Evolutionary conservation across 2,888 invertebrate species (phyloP).

Genomic region (Pseudococcus longispinus): DNA sequence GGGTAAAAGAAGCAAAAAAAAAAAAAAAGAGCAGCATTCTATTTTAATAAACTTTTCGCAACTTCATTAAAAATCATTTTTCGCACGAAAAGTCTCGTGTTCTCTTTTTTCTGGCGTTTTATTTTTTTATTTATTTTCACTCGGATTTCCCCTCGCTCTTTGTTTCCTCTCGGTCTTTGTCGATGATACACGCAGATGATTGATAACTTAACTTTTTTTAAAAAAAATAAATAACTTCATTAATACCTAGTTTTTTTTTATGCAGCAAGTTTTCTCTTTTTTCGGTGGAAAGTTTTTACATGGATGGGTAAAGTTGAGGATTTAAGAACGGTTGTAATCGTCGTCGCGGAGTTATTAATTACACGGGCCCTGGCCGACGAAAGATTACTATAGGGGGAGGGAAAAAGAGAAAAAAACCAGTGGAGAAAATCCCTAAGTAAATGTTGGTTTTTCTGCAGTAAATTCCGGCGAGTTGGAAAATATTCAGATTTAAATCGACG

Average conservation of each 20-base stretch:
- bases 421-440: background rate
- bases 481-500: background rate
- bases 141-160: background rate
- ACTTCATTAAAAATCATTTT: slow-evolving; percentile 47
- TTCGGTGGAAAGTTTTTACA: slow-evolving; percentile 5
- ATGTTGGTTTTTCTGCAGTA: background rate
- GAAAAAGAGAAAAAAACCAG: background rate
- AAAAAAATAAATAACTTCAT: background rate
- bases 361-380: background rate
- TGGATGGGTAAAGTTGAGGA: slow-evolving; percentile 5
- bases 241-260: slow-evolving; percentile 20
- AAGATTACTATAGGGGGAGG: background rate
- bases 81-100: slow-evolving; percentile 45
- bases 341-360: slow-evolving; percentile 13
- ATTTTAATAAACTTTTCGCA: slow-evolving; percentile 40
- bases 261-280: slow-evolving; percentile 2
- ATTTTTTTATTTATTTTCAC: slow-evolving; percentile 13
- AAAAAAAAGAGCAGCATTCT: slow-evolving; percentile 33
- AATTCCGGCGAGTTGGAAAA: background rate
- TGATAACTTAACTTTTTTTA: slow-evolving; percentile 13
- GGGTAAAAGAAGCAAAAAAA: slow-evolving; percentile 29
- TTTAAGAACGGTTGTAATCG: slow-evolving; percentile 21
- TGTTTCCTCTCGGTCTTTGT: background rate
- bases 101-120: background rate
- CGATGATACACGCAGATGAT: slow-evolving; percentile 30